Base-by-base conservation (phyloP, 2,888 invertebrate species). In the Drosophila limbata region DNA sequence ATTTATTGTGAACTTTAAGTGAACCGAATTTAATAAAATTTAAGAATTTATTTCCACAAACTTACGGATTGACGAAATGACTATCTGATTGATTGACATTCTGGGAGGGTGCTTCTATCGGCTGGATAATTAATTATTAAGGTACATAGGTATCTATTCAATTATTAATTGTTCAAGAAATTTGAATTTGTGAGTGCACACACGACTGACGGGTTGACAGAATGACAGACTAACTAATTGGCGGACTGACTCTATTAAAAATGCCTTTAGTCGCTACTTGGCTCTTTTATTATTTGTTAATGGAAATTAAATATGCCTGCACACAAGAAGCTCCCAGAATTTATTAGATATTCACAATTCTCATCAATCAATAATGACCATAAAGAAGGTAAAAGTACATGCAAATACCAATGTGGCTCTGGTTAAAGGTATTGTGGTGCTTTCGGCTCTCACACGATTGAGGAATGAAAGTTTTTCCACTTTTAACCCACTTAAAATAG, bases 401-500 rank as follows among this genome's bases (percentile, higher is more conserved):
- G 39, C 1, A 1, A 8, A 19, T n/a, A 21, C 76, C 63, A 77
- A 60, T 77, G 64, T 73, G 40, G 28, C 57, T 48, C 13, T 15
- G 17, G 47, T 40, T 25, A 25, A 3, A 6, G 5, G 25, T 25
- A 25, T 5, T 28, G n/a, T 17, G 11, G 40, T 35, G 45, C 13
- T 21, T 25, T 10, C 4, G 11, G 25, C 11, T 28, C 40, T 17
- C 25, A 37, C 15, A 25, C 45, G 31, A 21, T 55, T 35, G 35
- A 35, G 35, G 21, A 63, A 60, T 19, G 52, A 83, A 77, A 79
- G 73, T 84, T 84, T 84, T 72, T 72, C 87, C 83, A 83, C 81
- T 85, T 81, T 84, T 87, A 84, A 87, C 84, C 84, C 80, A 89
- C 88, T 88, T 89, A 85, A 85, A 85, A 88, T 85, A 83, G 88